These are phyloP conservation scores for Otocyon megalotis DNA, from an alignment of 2,113 vertebrate genomes.

Conservation along the genomic window DNA sequence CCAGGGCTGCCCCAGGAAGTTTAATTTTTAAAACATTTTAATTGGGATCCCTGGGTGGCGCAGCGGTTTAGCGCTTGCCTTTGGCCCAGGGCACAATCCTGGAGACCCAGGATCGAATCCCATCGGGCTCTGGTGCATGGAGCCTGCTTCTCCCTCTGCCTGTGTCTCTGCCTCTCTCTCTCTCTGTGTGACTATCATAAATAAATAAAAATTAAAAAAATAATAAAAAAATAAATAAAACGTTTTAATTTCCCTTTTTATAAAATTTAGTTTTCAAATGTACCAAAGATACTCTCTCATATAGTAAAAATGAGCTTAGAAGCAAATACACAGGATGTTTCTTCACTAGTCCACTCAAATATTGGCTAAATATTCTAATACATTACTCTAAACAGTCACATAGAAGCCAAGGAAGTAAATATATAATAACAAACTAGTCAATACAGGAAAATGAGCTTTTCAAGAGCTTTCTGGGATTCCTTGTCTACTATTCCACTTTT, in stretches of 20 bases:
- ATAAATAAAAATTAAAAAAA: too few species aligned
- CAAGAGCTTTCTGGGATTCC: conserved; percentile 37
- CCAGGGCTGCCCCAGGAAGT: too few species aligned
- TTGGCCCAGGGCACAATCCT: too few species aligned
- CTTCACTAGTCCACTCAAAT: background rate
- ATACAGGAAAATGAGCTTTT: conserved; percentile 46
- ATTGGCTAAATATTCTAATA: background rate
- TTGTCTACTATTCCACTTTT: background rate
- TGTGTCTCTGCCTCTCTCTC: too few species aligned
- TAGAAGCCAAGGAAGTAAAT: background rate
- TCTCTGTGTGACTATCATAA: too few species aligned
- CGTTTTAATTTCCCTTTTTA: conserved; percentile 45
- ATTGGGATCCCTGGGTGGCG: too few species aligned
- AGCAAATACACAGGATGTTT: conserved; percentile 27
- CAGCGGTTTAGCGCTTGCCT: too few species aligned
- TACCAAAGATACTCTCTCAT: background rate
- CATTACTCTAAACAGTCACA: background rate
- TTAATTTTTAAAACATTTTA: background rate
- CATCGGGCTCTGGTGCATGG: too few species aligned
- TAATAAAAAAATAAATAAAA: too few species aligned
- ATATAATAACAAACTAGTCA: conserved; percentile 15
- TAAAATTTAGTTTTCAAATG: conserved; percentile 12
- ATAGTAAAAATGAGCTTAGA: conserved; percentile 41
- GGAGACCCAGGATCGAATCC: too few species aligned
- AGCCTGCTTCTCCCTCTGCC: too few species aligned